Evolutionary conservation across 2,888 invertebrate species (phyloP).

Genomic region (Emmelina monodactyla): DNA sequence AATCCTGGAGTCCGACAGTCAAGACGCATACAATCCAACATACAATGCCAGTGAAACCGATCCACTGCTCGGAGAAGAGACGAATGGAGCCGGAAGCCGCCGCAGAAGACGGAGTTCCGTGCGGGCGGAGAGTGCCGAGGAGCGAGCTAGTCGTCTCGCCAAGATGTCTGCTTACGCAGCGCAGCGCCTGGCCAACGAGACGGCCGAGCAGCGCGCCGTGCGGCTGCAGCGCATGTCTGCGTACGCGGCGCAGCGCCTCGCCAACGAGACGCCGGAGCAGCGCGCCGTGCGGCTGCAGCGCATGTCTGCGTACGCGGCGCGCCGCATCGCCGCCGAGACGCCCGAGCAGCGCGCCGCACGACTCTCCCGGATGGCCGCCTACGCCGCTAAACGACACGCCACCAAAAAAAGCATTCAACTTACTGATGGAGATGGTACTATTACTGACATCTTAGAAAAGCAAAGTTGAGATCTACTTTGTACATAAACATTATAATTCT

Average conservation of each 20-base stretch:
- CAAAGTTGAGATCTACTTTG: no score
- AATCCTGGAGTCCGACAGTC: no score
- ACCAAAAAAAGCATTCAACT: constrained; percentile 25
- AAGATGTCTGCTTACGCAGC: constrained; percentile 59
- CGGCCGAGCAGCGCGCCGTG: constrained; percentile 39
- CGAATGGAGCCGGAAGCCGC: no score
- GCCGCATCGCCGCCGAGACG: constrained; percentile 45
- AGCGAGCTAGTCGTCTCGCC: constrained; percentile 38
- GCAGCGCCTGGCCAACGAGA: constrained; percentile 46
- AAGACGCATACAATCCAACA: no score
- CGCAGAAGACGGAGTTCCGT: constrained; percentile 24
- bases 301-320: constrained; percentile 56
- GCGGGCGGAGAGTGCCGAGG: constrained; percentile 35
- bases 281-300: constrained; percentile 42
- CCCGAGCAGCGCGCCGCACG: constrained; percentile 42
- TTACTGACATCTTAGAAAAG: no score
- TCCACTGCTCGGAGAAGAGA: no score
- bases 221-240: constrained; percentile 53
- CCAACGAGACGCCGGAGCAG: constrained; percentile 44
- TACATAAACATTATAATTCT: no score
- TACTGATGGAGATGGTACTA: neutral
- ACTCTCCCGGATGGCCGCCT: constrained; percentile 48
- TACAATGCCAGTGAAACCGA: no score
- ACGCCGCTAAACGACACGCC: constrained; percentile 46
- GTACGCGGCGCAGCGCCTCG: constrained; percentile 45